These are phyloP conservation scores for Aphidius ervi DNA, from an alignment of 1,140 invertebrate species.

Conservation along the genomic window DNA sequence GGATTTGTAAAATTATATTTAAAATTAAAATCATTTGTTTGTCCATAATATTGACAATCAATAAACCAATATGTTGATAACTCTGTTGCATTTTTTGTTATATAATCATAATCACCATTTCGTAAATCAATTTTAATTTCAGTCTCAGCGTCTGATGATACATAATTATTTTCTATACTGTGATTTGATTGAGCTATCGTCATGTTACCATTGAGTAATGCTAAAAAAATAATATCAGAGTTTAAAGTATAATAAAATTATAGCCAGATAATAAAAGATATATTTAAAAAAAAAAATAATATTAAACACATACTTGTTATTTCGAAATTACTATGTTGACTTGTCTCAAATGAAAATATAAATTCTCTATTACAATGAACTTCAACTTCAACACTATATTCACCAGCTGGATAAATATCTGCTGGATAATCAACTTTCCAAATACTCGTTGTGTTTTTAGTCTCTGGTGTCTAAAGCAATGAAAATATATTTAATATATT, in stretches of 20 bases:
- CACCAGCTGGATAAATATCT: conserved; percentile 54
- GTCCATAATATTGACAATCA: conserved; percentile 68
- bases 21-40: conserved; percentile 59
- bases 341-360: conserved; percentile 44
- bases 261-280: conserved; percentile 8
- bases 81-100: conserved; percentile 59
- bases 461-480: conserved; percentile 24
- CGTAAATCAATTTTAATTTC: conserved; percentile 59
- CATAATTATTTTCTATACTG: conserved; percentile 55
- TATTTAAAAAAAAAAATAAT: conserved; percentile 14
- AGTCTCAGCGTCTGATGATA: conserved; percentile 58
- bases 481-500: not conserved
- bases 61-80: conserved; percentile 73
- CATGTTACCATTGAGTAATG: conserved; percentile 62
- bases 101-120: conserved; percentile 58
- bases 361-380: conserved; percentile 50
- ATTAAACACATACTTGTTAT: conserved; percentile 57
- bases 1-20: conserved; percentile 60
- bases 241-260: conserved; percentile 5
- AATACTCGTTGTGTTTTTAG: conserved; percentile 41
- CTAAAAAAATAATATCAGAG: conserved; percentile 41
- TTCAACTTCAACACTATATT: conserved; percentile 59
- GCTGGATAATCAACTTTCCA: conserved; percentile 61
- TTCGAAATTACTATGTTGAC: conserved; percentile 51
- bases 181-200: conserved; percentile 59